Evolutionary conservation across 2,113 vertebrate species (phyloP), one percentile per base, ranked within the genome.

Genomic region (Tauraco erythrolophus): DNA sequence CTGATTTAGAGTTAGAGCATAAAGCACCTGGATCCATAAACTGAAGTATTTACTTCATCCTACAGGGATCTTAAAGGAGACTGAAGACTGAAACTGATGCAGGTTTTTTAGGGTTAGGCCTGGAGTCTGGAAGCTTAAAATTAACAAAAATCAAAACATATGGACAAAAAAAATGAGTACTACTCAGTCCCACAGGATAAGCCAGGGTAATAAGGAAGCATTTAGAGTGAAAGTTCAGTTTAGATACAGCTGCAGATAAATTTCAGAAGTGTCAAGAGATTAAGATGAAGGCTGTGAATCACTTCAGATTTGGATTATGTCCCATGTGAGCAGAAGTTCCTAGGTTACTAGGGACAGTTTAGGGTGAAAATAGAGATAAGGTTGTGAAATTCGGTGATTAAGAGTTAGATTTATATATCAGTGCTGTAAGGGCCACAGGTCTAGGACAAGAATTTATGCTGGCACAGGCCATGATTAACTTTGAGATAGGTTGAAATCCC

Each of bases 381-480:
- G 7, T 37, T 46, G 31, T 76, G 43, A 72, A 94, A 92, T 51
- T 58, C 79, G 83, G 48, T 39, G 22, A 71, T 76, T 60, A 70
- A 75, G 41, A 69, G 56, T 13, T 35, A n/a, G 70, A 84, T 90
- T 95, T 83, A 54, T 69, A 83, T 12, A 35, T 43, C 31, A 61
- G 16, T 64, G 9, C 33, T 80, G 50, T 68, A 92, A 57, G 64
- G 7, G 39, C 39, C 30, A 43, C 43, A 88, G 51, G 33, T 60
- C 39, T 58, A 48, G 28, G 10, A 92, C 21, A 65, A 77, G 57
- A 79, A 84, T 92, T 90, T 80, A 74, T 54, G 16, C 37, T 86
- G 31, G 19, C 37, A 66, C 71, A 88, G 27, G 14, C 64, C 60
- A 62, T 69, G 89, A 94, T 90, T 97, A 97, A 92, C 39, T 84